Percentiles rank a stretch among this genome's conserved stretches.
phyloP scores from a whole-genome alignment of 2,888 invertebrate species.

The Aphrophora alni region DNA sequence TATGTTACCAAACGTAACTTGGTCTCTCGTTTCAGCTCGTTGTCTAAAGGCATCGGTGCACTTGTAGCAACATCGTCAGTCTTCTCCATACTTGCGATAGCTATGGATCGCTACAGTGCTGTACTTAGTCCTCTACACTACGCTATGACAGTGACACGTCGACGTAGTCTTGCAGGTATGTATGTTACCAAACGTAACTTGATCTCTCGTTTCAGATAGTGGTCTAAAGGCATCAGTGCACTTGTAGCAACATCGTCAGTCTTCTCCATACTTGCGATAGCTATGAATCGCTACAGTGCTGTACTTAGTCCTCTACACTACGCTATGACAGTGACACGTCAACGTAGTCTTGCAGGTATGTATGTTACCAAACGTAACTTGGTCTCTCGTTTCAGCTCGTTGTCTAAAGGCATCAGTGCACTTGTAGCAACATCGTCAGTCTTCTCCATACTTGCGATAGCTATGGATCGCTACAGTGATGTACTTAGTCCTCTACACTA shows the following conservation, averaged over 20 bases:
- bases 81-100: constrained; percentile 60
- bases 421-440: constrained; percentile 59
- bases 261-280: constrained; percentile 60
- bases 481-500: constrained; percentile 62
- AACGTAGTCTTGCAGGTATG: constrained; percentile 54
- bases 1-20: no score
- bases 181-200: no score
- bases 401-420: constrained; percentile 56
- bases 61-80: constrained; percentile 59
- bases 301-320: constrained; percentile 62
- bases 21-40: constrained; percentile 57
- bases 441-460: constrained; percentile 60
- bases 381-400: constrained; percentile 56
- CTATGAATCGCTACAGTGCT: constrained; percentile 60
- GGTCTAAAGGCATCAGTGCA: constrained; percentile 56
- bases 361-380: no score
- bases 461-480: constrained; percentile 60
- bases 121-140: constrained; percentile 62
- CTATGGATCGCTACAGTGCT: constrained; percentile 60
- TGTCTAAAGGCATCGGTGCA: constrained; percentile 56
- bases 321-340: constrained; percentile 60
- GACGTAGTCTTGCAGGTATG: constrained; percentile 54
- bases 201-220: constrained; percentile 55
- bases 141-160: constrained; percentile 60
- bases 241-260: constrained; percentile 60